Evolutionary conservation across 2,113 vertebrate genomes (phyloP).

Genomic region (Phyllopteryx taeniolatus): DNA sequence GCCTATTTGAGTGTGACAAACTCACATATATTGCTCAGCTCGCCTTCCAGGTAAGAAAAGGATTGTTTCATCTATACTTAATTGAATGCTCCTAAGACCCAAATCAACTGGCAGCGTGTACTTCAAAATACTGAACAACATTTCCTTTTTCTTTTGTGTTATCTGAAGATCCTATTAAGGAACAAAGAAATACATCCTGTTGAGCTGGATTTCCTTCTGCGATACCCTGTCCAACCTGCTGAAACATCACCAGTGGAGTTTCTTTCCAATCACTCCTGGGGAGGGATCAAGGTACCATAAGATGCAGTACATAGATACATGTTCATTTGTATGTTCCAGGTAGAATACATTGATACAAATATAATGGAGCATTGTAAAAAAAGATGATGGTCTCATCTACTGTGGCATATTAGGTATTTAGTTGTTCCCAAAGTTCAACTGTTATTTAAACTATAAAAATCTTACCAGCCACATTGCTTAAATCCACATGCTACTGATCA

Average conservation of each 20-base stretch:
- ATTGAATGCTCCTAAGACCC: slow-evolving; percentile 23
- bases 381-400: background rate
- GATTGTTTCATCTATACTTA: slow-evolving; percentile 17
- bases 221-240: slow-evolving; percentile 80
- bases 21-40: slow-evolving; percentile 88
- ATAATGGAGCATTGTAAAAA: background rate
- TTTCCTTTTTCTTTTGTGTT: slow-evolving; percentile 33
- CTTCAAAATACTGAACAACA: slow-evolving; percentile 16
- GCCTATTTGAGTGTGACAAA: slow-evolving; percentile 92
- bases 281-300: slow-evolving; percentile 85
- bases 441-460: background rate
- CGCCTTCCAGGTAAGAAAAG: slow-evolving; percentile 84
- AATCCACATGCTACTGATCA: background rate
- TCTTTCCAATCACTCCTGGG: slow-evolving; percentile 88
- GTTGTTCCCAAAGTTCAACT: too few species aligned
- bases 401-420: too few species aligned
- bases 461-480: background rate
- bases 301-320: background rate
- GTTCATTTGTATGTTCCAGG: background rate
- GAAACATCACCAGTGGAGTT: slow-evolving; percentile 86
- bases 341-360: background rate
- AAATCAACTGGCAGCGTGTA: slow-evolving; percentile 44
- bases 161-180: slow-evolving; percentile 83
- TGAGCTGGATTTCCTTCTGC: slow-evolving; percentile 91
- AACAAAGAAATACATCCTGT: slow-evolving; percentile 79